Evolutionary conservation across 2,113 vertebrate species (phyloP), one percentile per base, ranked within the genome.

Genomic region (Epinephelus fuscoguttatus): DNA sequence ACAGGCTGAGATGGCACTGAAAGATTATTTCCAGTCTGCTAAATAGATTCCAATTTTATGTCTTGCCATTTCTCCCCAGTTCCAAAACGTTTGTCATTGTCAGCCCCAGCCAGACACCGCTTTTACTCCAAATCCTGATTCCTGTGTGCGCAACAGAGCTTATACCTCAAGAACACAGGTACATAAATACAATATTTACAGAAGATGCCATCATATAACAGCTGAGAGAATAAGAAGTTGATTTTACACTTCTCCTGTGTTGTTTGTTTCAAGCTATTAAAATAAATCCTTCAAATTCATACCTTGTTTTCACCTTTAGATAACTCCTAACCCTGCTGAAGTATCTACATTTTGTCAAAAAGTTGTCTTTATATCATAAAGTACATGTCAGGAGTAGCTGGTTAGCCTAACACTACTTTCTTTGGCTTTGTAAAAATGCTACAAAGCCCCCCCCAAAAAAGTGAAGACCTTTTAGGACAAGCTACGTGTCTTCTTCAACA

Each of bases 361-460:
- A 23, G 40, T 33, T 33, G 21, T 37, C 4, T 75, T 53, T 55
- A 47, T 33, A 27, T 69, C 19, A 47, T 14, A 61, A 64, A 57
- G 56, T n/a, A 53, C 15, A 59, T 25, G 13, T 49, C 67, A 75
- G 64, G 40, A 57, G 6, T 66, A 62, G 37, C 64, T 56, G 18
- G 56, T 23, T 30, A 63, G 59, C 25, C 27, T 77, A 64, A 71
- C 63, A 70, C 66, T 50, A 10, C 72, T 78, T 70, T 57, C 14
- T 49, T 63, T 78, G 49, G 62, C 40, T 84, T 77, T 55, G 75
- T 3, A 78, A 52, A 86, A 72, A 70, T 53, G 56, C 55, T 61
- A 63, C 52, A 81, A 75, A 86, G 69, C 30, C 45, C 37, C 52
- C 49, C 1, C 64, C 63, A 56, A 75, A 53, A 61, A 27, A 56